phyloP scores from a whole-genome alignment of 2,797 vertebrate species.

The Gymnodraco acuticeps region DNA sequence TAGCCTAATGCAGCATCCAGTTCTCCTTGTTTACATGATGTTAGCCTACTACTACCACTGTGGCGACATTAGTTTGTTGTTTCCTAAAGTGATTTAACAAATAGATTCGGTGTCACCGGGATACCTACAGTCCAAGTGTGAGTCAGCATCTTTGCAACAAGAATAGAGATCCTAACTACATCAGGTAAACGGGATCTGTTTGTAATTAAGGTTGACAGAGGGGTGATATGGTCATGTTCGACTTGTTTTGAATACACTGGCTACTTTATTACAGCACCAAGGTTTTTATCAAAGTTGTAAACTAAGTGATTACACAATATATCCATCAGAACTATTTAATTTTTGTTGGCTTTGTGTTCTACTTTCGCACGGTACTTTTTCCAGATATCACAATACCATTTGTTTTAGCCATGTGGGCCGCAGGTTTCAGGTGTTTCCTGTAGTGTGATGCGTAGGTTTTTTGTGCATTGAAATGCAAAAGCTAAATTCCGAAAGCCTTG shows the following conservation, averaged over 20 bases:
- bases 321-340: too few species aligned
- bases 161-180: constrained; percentile 3
- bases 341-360: neutral
- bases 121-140: constrained; percentile 45
- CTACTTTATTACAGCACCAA: too few species aligned
- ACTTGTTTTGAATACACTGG: neutral
- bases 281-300: too few species aligned
- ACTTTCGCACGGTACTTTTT: neutral
- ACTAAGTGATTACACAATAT: too few species aligned
- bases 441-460: too few species aligned
- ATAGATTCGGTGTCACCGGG: constrained; percentile 38
- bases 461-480: too few species aligned
- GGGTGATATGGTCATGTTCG: neutral
- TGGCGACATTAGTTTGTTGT: constrained; percentile 55
- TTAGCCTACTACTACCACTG: constrained; percentile 62
- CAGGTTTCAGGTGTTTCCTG: neutral
- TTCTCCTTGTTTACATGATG: constrained; percentile 77
- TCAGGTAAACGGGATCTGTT: neutral
- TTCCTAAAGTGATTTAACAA: constrained; percentile 72
- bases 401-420: neutral
- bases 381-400: neutral
- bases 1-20: constrained; percentile 76
- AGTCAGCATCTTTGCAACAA: constrained; percentile 13
- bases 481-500: too few species aligned
- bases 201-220: neutral